Evolutionary conservation across 2,888 invertebrate genomes (phyloP), one percentile per base, ranked within the genome.

Genomic region (Conchocele bisecta): DNA sequence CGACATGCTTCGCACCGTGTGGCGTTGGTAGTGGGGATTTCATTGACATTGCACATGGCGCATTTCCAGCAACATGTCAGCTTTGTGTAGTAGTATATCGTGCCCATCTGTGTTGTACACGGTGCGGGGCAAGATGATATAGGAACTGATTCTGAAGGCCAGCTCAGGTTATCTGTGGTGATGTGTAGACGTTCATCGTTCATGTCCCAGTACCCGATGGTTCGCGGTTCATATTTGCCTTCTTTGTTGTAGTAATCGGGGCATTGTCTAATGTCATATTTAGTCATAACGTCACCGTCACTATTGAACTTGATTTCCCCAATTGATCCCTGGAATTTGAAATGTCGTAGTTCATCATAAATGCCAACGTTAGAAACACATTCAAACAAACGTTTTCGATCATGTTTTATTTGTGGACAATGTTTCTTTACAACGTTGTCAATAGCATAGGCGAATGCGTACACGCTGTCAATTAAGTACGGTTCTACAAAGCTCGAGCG

Each of bases 51-150:
- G 65, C 88, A 88, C 6, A 57, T 56, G n/a, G 83, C 74, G 57
- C 88, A 88, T 35, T 81, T 79, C 85, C 86, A 87, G 71, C 88
- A 88, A 66, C 88, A 88, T 1, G 86, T 84, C 64, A 84, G 79
- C 51, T 83, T 83, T 51, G 72, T 73, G 64, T 83, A 88, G 63
- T 80, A 76, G 68, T 86, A 87, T 13, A 88, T 82, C 57, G 85
- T 79, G 0, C 86, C 84, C 6, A 53, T 26, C 7, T 33, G 57
- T 1, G 54, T 56, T 15, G 59, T 61, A 33, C 84, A 84, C 3
- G 81, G 79, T 28, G 63, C 65, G 1, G 76, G 81, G 57, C 84
- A 84, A n/a, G 75, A 65, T 0, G 82, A 82, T 17, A 42, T 58
- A 7, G 84, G 84, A 13, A 54, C 24, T 9, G 13, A 26, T 24